Evolutionary conservation across 2,888 invertebrate species (phyloP), one percentile per base, ranked within the genome.

Genomic region (Apocheima hispidaria): DNA sequence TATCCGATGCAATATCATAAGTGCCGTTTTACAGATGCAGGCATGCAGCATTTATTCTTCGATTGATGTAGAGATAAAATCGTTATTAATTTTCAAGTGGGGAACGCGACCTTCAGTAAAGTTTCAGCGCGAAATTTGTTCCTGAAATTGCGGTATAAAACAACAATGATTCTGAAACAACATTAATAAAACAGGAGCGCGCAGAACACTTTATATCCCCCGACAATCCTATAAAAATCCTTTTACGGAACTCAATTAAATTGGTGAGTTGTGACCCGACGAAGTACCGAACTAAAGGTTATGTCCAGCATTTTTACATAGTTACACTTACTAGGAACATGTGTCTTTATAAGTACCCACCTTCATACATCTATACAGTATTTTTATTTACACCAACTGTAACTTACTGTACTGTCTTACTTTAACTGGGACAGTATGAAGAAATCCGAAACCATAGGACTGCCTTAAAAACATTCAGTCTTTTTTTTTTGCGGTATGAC

Each of bases 171-270:
- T 40, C 57, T 38, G 28, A 50, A 53, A 57, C 49, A 52, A 52
- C 50, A 56, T 54, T 41, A 53, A 52, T 56, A 56, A 61, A 61
- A 55, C 51, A 49, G 50, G 49, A 28, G 41, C 41, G 41, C 51
- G 48, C 35, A 12, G 36, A 58, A 26, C 44, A 62, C 53, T 44
- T 44, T 62, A 54, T 43, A 54, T 49, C 62, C 54, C 46, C 28
- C 52, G 36, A 53, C 50, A 54, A 63, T 63, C 50, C 58, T 48
- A 63, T 63, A 63, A 59, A 62, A 63, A 63, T 63, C 63, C 58
- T 63, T 63, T 63, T 63, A 59, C 63, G 51, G 40, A 43, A 51
- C 58, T 58, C 54, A 46, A 58, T 63, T 63, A 63, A 30, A 63
- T 41, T 56, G 52, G 35, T 2, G 59, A 50, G 54, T 44, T 54